These are phyloP conservation scores for Leptinotarsa rubiginosa DNA, from an alignment of 2,888 invertebrate species.

Conservation along the genomic window DNA sequence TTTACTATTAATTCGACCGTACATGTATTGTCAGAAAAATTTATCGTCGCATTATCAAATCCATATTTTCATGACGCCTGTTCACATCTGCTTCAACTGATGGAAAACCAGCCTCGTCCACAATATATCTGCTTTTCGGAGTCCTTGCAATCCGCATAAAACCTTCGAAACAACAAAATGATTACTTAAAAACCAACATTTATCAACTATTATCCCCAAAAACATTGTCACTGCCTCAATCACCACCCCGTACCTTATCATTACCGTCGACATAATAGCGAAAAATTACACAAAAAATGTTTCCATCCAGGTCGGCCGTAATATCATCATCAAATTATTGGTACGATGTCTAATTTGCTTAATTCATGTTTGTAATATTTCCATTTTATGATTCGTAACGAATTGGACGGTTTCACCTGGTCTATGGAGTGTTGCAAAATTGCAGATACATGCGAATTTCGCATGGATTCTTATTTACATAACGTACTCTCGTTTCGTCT, in stretches of 20 bases:
- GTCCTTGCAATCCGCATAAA: no score
- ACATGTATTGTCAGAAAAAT: not conserved
- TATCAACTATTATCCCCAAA: not conserved
- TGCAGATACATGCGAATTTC: conserved; percentile 7
- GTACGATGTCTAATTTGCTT: not conserved
- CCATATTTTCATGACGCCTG: no score
- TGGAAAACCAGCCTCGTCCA: no score
- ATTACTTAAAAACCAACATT: not conserved
- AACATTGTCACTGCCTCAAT: not conserved
- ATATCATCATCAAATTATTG: conserved; percentile 5
- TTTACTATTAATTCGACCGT: no score
- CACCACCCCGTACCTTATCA: conserved; percentile 2
- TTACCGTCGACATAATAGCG: not conserved
- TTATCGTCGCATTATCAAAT: no score
- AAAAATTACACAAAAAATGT: not conserved
- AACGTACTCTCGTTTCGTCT: not conserved
- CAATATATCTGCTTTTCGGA: no score
- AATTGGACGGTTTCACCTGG: conserved; percentile 22
- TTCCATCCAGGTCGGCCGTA: not conserved
- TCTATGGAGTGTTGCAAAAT: conserved; percentile 24
- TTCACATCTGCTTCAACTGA: no score
- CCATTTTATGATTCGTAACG: conserved; percentile 24
- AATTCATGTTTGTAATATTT: conserved; percentile 19
- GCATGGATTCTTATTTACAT: not conserved
- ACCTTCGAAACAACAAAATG: not conserved